Evolutionary conservation across 2,888 invertebrate species (phyloP), one percentile per base, ranked within the genome.

Genomic region (Caradrina kadenii): DNA sequence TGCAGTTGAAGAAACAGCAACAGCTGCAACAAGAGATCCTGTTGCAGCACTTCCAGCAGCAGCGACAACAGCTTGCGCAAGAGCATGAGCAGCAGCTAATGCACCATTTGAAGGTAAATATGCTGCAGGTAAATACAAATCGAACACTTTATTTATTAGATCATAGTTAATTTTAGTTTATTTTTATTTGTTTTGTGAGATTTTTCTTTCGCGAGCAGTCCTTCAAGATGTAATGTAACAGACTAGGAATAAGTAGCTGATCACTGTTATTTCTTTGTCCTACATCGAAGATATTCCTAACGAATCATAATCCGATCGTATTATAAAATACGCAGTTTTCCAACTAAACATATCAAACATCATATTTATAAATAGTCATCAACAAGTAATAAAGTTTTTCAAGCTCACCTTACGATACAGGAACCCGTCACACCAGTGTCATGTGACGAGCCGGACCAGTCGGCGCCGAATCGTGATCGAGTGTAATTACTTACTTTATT

Each of bases 1-100:
- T 97, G 88, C 97, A 99, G 98, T 96, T 99, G 92, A 98, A 98
- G 96, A 98, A 98, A 96, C 98, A 98, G 92, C 99, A 99, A 93
- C 98, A 99, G 94, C 96, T 98, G 89, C 98, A 99, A 93, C 98
- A 99, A 91, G 98, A 98, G 95, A 98, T 98, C 88, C 96, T 99
- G 84, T 96, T 98, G 90, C 98, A 98, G 93, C 98, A 98, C 92
- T 99, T 98, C 96, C 98, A 98, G 93, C 98, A 98, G 88, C 98
- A 98, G 93, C 98, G 98, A 88, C 98, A 98, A 91, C 98, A 98
- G 94, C 96, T 99, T 76, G 98, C 98, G 82, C 97, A 98, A 92
- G 97, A 98, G 91, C 99, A 99, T 94, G 98, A 99, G 94, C 97
- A 98, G 89, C 98, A 99, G 93, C 96, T 99, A 86, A 96, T 98